Percentiles rank a stretch among this genome's conserved stretches.
phyloP scores from a whole-genome alignment of 2,113 vertebrate species.

The Podarcis raffonei region DNA sequence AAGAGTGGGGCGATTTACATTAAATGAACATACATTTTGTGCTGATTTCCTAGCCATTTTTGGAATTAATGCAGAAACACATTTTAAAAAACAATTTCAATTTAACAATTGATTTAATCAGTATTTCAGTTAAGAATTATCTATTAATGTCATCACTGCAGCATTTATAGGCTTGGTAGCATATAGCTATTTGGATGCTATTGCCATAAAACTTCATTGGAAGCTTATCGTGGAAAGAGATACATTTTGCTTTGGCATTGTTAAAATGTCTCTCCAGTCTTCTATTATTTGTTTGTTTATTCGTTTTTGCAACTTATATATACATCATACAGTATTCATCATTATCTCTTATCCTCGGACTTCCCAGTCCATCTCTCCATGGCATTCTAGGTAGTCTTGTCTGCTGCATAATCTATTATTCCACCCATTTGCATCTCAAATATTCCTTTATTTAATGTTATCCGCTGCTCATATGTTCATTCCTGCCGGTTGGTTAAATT shows the following conservation, averaged over 20 bases:
- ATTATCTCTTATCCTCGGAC: too few species aligned
- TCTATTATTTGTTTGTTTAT: too few species aligned
- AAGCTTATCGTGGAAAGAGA: constrained; percentile 41
- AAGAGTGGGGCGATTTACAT: not conserved
- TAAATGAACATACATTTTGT: not conserved
- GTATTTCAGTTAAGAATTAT: constrained; percentile 70
- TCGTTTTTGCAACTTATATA: not conserved
- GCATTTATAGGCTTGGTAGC: constrained; percentile 54
- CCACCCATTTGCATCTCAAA: too few species aligned
- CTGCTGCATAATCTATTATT: too few species aligned
- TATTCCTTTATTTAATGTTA: too few species aligned
- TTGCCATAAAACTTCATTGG: constrained; percentile 32
- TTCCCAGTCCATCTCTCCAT: too few species aligned
- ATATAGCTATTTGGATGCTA: constrained; percentile 32
- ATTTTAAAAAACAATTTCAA: constrained; percentile 60
- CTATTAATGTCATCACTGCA: constrained; percentile 66
- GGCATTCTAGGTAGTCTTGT: too few species aligned
- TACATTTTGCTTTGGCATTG: not conserved
- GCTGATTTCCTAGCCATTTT: constrained; percentile 14
- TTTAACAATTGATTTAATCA: constrained; percentile 69
- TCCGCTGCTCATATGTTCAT: too few species aligned
- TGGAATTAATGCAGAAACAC: constrained; percentile 34
- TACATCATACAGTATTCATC: too few species aligned
- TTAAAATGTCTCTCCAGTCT: not conserved
- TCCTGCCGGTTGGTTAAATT: too few species aligned